Evolutionary conservation across 2,888 invertebrate genomes (phyloP).

Genomic region (Spodoptera picta): DNA sequence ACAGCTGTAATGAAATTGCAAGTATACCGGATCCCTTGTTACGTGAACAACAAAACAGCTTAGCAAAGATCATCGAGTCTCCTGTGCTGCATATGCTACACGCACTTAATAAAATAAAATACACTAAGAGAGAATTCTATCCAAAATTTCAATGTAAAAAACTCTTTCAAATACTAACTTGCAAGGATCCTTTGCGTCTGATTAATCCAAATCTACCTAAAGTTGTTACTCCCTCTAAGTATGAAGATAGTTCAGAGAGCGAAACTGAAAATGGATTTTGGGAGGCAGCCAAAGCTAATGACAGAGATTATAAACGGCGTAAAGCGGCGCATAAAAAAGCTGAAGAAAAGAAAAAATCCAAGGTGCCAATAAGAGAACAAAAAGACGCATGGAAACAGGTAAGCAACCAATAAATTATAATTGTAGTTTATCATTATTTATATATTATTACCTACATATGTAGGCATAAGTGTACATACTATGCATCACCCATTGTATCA

Average conservation of each 20-base stretch:
- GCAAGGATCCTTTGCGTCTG: conserved; percentile 85
- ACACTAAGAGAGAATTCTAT: conserved; percentile 89
- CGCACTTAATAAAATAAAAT: conserved; percentile 91
- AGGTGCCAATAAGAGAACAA: conserved; percentile 68
- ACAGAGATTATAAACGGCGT: conserved; percentile 86
- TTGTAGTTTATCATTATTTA: too few relatives aligned
- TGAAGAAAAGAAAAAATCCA: conserved; percentile 71
- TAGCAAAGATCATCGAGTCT: conserved; percentile 91
- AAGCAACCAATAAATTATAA: conserved; percentile 4
- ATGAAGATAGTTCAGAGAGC: conserved; percentile 75
- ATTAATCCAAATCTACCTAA: conserved; percentile 81
- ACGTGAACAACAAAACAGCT: conserved; percentile 90
- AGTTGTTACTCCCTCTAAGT: conserved; percentile 49
- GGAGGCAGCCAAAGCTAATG: conserved; percentile 84
- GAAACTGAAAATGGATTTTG: conserved; percentile 81
- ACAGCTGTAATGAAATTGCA: conserved; percentile 92
- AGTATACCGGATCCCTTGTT: conserved; percentile 91
- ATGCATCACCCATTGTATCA: too few relatives aligned
- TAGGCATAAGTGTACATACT: too few relatives aligned
- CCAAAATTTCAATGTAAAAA: conserved; percentile 89
- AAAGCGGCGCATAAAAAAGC: conserved; percentile 78
- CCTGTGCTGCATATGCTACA: conserved; percentile 92
- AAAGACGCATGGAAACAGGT: conserved; percentile 69
- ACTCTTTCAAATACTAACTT: conserved; percentile 89
- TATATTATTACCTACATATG: too few relatives aligned